Percentiles rank a stretch among this genome's conserved stretches.
Conservation (phyloP, 2,888 invertebrate species). For the Agrenia bidenticulata region DNA sequence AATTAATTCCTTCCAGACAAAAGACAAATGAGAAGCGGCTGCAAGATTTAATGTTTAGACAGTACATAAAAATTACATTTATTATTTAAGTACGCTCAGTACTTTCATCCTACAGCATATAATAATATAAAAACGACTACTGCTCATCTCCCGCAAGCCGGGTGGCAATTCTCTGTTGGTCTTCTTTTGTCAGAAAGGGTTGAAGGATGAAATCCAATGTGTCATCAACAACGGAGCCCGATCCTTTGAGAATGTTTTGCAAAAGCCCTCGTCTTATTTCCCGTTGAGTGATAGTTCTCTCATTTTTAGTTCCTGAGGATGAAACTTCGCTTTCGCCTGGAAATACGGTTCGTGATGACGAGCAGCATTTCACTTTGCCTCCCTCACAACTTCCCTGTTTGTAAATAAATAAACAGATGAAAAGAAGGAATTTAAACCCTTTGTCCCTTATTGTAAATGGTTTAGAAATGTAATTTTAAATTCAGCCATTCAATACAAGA, state of each 20-base stretch:
- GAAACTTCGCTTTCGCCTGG: neutral
- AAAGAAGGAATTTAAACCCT: no score
- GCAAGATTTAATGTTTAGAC: no score
- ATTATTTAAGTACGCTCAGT: no score
- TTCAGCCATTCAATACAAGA: no score
- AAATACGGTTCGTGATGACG: slow-evolving; percentile 25
- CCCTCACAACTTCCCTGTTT: slow-evolving; percentile 47
- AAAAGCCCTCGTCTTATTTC: slow-evolving; percentile 45
- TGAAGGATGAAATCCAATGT: slow-evolving; percentile 49
- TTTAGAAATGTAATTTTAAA: no score
- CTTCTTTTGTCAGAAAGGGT: slow-evolving; percentile 47
- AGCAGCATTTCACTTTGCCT: slow-evolving; percentile 44
- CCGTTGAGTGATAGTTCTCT: slow-evolving; percentile 31
- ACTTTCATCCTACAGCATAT: no score
- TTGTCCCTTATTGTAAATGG: no score
- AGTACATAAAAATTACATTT: no score
- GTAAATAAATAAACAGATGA: no score
- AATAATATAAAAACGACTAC: no score
- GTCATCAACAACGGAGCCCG: slow-evolving; percentile 47
- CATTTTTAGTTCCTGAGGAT: slow-evolving; percentile 12
- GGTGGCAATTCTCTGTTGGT: slow-evolving; percentile 47
- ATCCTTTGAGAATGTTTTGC: slow-evolving; percentile 47
- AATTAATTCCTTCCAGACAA: no score
- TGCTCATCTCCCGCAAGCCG: slow-evolving; percentile 24
- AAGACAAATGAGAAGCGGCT: no score